Evolutionary conservation across 2,888 invertebrate genomes (phyloP).

Genomic region (Thymelicus sylvestris): DNA sequence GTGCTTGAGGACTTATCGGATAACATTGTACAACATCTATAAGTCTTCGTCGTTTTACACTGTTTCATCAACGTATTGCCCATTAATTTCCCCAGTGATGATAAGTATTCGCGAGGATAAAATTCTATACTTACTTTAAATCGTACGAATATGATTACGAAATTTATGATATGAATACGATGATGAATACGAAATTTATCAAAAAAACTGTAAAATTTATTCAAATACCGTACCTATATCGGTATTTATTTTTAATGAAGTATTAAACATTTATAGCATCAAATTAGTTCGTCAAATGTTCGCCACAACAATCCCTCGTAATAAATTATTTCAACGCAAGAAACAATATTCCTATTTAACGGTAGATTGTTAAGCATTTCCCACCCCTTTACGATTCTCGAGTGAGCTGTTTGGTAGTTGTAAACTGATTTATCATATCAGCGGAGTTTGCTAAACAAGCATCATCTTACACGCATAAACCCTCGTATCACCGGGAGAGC

Average conservation of each 20-base stretch:
- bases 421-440: constrained; percentile 84
- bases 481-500: constrained; percentile 65
- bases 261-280: neutral
- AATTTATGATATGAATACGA: too few relatives aligned
- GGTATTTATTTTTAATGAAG: neutral
- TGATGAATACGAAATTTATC: too few relatives aligned
- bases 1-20: too few relatives aligned
- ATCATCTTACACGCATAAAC: constrained; percentile 84
- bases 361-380: constrained; percentile 69
- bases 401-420: constrained; percentile 76
- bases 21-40: too few relatives aligned
- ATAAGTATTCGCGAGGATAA: too few relatives aligned
- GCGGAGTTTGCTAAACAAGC: constrained; percentile 78
- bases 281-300: constrained; percentile 2
- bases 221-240: too few relatives aligned
- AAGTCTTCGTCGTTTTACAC: too few relatives aligned
- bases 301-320: constrained; percentile 42
- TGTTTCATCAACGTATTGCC: too few relatives aligned
- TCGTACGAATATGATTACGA: too few relatives aligned
- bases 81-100: too few relatives aligned
- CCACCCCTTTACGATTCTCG: constrained; percentile 61
- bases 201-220: neutral
- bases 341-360: constrained; percentile 78
- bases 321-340: constrained; percentile 44
- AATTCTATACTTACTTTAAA: too few relatives aligned